Percentiles rank a stretch among this genome's conserved stretches.
These are phyloP conservation scores for Lepidurus arcticus DNA, from an alignment of 1,140 invertebrate species.

Conservation along the genomic window DNA sequence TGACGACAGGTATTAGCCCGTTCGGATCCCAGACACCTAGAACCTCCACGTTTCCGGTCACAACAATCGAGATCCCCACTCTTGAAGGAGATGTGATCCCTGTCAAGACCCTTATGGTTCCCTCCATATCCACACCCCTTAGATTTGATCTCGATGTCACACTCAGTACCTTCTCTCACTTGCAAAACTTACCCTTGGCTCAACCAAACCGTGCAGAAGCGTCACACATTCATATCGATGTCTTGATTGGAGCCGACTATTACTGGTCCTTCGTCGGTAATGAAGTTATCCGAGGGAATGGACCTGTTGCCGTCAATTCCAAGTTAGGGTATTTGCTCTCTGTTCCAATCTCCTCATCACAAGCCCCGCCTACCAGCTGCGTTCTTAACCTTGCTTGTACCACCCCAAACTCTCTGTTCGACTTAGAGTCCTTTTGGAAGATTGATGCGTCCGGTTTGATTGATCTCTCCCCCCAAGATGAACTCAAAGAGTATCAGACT, in stretches of 20 bases:
- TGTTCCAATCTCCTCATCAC: neutral
- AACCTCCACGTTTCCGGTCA: neutral
- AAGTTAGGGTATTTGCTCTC: conserved; percentile 12
- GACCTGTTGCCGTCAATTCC: neutral
- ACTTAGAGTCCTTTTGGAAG: neutral
- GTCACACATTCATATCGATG: neutral
- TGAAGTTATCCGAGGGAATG: neutral
- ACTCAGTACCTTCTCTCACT: conserved; percentile 10
- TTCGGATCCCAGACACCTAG: neutral
- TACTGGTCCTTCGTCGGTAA: neutral
- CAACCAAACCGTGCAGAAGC: neutral
- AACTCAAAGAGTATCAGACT: neutral
- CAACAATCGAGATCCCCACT: neutral
- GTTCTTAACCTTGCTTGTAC: neutral
- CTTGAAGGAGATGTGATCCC: neutral
- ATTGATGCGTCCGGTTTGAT: neutral
- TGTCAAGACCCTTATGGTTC: neutral
- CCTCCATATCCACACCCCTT: neutral
- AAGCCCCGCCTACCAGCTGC: neutral
- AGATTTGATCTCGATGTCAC: neutral
- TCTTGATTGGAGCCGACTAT: neutral
- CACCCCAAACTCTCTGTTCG: neutral
- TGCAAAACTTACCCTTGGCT: conserved; percentile 18
- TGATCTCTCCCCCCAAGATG: neutral
- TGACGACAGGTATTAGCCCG: conserved; percentile 4